These are phyloP conservation scores for Cataglyphis altisquamis DNA, from an alignment of 2,888 invertebrate species.

Conservation along the genomic window DNA sequence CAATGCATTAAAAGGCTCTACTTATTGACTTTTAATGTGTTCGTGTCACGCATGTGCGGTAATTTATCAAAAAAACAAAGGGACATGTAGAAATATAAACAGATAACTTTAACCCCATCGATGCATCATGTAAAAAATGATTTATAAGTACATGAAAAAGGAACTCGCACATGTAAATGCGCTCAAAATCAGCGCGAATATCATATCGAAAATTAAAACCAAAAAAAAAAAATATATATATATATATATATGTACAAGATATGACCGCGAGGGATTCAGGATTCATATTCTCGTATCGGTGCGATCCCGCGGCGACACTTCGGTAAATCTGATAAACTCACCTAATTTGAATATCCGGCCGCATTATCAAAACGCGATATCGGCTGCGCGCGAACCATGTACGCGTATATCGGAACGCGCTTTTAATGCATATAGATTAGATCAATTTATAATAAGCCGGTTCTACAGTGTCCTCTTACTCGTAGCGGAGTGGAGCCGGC, in stretches of 20 bases:
- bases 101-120: background rate
- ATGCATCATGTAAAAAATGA: background rate
- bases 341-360: conserved; percentile 83
- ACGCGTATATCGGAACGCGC: conserved; percentile 81
- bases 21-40: background rate
- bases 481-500: conserved; percentile 12
- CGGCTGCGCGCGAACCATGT: conserved; percentile 74
- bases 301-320: conserved; percentile 75
- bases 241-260: conserved; percentile 52
- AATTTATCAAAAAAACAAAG: background rate
- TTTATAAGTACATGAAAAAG: conserved; percentile 3
- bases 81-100: background rate
- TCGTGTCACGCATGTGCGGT: background rate
- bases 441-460: conserved; percentile 85
- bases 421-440: conserved; percentile 85
- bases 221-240: background rate
- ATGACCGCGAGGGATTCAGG: conserved; percentile 18
- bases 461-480: conserved; percentile 72
- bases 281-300: conserved; percentile 60
- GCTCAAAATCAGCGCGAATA: background rate
- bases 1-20: too few relatives aligned
- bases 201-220: background rate
- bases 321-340: conserved; percentile 83
- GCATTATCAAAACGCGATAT: conserved; percentile 85
- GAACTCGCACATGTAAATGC: conserved; percentile 17